Conservation (phyloP, 2,888 invertebrate genomes). For the Mythimna pallens region DNA sequence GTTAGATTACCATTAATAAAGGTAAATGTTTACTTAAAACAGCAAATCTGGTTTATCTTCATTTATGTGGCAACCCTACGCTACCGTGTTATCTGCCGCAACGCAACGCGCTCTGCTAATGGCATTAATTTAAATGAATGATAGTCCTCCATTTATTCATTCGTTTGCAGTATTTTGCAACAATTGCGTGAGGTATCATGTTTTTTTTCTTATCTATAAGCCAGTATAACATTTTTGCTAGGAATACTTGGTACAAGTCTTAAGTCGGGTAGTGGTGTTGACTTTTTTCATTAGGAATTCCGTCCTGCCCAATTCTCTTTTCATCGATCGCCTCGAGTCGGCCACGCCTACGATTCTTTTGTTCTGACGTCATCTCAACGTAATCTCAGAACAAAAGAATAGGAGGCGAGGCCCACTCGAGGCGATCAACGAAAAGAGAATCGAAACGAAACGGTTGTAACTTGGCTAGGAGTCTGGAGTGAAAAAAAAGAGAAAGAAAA, state of each 20-base stretch:
- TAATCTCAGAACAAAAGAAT: too few species aligned
- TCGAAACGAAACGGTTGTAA: too few species aligned
- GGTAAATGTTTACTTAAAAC: not conserved
- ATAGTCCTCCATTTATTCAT: constrained; percentile 54
- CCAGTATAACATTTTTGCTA: not conserved
- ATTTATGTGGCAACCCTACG: constrained; percentile 30
- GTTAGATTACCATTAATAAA: not conserved
- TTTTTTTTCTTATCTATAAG: not conserved
- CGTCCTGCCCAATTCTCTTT: too few species aligned
- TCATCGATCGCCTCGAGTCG: too few species aligned
- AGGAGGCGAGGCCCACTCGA: too few species aligned
- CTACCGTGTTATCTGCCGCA: constrained; percentile 42
- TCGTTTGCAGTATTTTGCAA: constrained; percentile 38
- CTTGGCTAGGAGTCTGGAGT: too few species aligned
- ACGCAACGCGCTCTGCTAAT: constrained; percentile 61
- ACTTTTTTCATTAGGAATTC: too few species aligned
- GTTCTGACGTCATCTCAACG: too few species aligned
- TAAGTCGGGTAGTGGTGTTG: not conserved
- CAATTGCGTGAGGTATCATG: not conserved
- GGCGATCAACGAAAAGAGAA: too few species aligned
- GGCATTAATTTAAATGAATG: constrained; percentile 59
- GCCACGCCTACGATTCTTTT: too few species aligned
- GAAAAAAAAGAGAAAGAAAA: too few species aligned
- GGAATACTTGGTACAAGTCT: not conserved
- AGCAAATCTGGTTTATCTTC: not conserved